Evolutionary conservation across 2,113 vertebrate genomes (phyloP), one percentile per base, ranked within the genome.

Genomic region (Theristicus caerulescens): DNA sequence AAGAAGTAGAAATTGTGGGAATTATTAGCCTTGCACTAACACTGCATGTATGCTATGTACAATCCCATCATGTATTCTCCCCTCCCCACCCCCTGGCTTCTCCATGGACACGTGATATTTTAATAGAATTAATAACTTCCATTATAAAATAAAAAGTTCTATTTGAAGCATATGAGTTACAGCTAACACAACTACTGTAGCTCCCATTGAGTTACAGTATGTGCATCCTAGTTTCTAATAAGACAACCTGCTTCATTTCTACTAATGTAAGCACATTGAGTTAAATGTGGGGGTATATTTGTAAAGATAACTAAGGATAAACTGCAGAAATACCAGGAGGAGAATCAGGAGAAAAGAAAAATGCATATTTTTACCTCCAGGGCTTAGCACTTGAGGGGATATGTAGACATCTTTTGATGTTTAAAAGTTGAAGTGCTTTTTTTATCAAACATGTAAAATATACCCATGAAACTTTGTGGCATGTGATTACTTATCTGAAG

Each of bases 31-130:
- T 85, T 86, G 6, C 5, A 66, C 3, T 62, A 34, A 22, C 4
- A 19, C 17, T 52, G 5, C 9, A 15, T 27, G 2, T 57, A 38
- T 54, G 10, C 14, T 84, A 46, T 11, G 5, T 80, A 40, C 5
- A 79, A n/a, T 61, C 4, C 64, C 17, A 44, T 6, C 5, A 36
- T 7, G 13, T 73, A 72, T 14, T 10, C 16, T 22, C 13, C 22
- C 3, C 7, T 14, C 13, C 21, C 5, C 7, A 7, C 15, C 8
- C 16, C 2, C 9, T 7, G 5, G 0, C 7, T 89, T 81, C 16
- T 86, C 6, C 15, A 27, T 16, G 14, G 29, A 24, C 2, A 16
- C 15, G 4, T 11, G 8, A 26, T 54, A 91, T 38, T 81, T 49
- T 29, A 54, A n/a, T 24, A 46, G 15, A 82, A 62, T 62, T 40